Base-by-base conservation (phyloP, 2,797 vertebrate species). In the Mormyrus proboscirostris region DNA sequence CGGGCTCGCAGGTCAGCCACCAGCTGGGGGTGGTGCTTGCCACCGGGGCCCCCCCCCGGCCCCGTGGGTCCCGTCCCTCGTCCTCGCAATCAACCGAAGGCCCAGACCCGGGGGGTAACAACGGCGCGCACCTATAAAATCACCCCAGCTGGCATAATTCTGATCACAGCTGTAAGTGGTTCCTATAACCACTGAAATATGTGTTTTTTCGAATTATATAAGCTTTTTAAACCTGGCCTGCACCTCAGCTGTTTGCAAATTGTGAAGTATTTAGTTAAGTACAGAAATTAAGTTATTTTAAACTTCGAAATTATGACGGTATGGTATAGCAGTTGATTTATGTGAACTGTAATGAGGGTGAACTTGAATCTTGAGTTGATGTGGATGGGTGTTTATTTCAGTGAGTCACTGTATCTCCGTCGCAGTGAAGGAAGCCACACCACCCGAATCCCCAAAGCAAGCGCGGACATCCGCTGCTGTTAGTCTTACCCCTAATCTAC, bases 11-110 rank as follows among this genome's bases (percentile, higher is more conserved):
- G 89, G 95, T 96, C 91, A 97, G 97, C 93, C 96, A 96, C 0
- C 95, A 95, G 2, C 86, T 95, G 0, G 95, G 96, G 57, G 96
- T 96, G 0, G 96, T 97, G 0, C 89, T 95, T 3, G 96, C 96
- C 0, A 93, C 93, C 0, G 93, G 88, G 0, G 93, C 95, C 0
- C 96, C 95, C 1, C 88, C 95, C 3, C 96, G 92, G 0, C 93
- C 95, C 0, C 95, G 95, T 41, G 96, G 90, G 88, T 96, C 97
- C 0, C 96, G 97, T 0, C 97, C 98, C 0, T 93, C 98, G 0
- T 99, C 98, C 9, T 97, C 98, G 0, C 95, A 99, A 94, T 99
- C 98, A 79, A 92, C 94, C 0, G 98, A 99, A 14, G 96, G 96
- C 8, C 4, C 93, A 0, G 98, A 99, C 12, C 88, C 93, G 0